Conservation (phyloP, 2,113 vertebrate genomes). For the Tautogolabrus adspersus region DNA sequence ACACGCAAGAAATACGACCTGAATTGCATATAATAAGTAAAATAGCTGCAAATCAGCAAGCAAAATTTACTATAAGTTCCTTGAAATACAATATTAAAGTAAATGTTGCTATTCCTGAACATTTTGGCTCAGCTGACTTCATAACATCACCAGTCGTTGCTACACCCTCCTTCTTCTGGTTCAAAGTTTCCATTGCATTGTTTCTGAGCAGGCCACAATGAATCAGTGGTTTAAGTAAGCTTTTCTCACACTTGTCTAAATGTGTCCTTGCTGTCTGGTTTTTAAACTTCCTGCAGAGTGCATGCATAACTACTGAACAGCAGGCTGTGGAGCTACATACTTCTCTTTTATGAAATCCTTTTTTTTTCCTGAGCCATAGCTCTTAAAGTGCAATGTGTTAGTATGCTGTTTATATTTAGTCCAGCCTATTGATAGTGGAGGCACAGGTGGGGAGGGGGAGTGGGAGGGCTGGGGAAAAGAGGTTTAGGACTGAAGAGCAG, state of each 20-base stretch:
- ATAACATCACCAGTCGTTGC: not conserved
- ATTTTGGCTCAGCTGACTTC: not conserved
- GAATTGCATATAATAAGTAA: no score
- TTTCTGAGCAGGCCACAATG: not conserved
- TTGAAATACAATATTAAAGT: no score
- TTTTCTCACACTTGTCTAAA: not conserved
- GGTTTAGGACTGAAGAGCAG: slow-evolving; percentile 13
- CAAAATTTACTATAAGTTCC: no score
- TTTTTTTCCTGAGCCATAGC: not conserved
- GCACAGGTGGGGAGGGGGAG: not conserved
- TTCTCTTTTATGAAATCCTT: not conserved
- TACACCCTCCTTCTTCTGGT: not conserved
- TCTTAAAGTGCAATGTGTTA: not conserved
- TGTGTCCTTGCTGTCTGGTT: not conserved
- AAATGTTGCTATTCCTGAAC: no score
- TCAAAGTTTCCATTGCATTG: slow-evolving; percentile 14
- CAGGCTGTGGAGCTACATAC: no score
- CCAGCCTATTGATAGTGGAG: slow-evolving; percentile 56
- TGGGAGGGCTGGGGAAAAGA: slow-evolving; percentile 19
- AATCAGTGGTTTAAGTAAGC: not conserved
- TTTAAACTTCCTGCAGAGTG: not conserved
- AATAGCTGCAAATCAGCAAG: no score
- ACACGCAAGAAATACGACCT: no score
- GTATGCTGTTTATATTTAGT: slow-evolving; percentile 75
- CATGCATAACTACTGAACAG: not conserved